Evolutionary conservation across 2,797 vertebrate species (phyloP).

Genomic region (Moxostoma hubbsi): DNA sequence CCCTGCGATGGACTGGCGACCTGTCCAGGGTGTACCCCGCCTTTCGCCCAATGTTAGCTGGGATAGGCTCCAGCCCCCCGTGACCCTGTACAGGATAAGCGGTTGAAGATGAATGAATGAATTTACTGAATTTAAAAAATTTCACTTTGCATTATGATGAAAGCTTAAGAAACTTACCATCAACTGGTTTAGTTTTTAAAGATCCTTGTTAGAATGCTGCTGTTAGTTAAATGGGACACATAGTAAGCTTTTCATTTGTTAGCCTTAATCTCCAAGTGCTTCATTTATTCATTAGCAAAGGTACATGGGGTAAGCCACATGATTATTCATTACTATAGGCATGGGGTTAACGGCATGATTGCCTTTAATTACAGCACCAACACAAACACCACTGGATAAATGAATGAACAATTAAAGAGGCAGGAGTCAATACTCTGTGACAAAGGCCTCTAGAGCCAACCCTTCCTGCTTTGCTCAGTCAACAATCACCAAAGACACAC

Average conservation of each 20-base stretch:
- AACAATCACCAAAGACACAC: constrained; percentile 67
- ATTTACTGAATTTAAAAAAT: too few species aligned
- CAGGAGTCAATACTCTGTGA: constrained; percentile 60
- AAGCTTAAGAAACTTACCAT: too few species aligned
- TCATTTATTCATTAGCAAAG: constrained; percentile 55
- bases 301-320: constrained; percentile 50
- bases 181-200: neutral
- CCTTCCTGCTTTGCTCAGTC: constrained; percentile 70
- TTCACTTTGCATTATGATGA: too few species aligned
- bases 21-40: too few species aligned
- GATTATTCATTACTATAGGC: constrained; percentile 58
- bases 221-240: constrained; percentile 5
- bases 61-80: too few species aligned
- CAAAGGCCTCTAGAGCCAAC: constrained; percentile 44
- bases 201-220: neutral
- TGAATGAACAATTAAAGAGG: constrained; percentile 62
- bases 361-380: constrained; percentile 63
- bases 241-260: constrained; percentile 35
- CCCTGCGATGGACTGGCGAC: too few species aligned
- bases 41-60: too few species aligned
- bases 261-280: constrained; percentile 32
- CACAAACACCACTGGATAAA: constrained; percentile 59
- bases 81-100: too few species aligned
- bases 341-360: constrained; percentile 60
- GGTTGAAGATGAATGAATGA: too few species aligned